Evolutionary conservation across 1,140 invertebrate species (phyloP).

Genomic region (Plectrocnemia conspersa): DNA sequence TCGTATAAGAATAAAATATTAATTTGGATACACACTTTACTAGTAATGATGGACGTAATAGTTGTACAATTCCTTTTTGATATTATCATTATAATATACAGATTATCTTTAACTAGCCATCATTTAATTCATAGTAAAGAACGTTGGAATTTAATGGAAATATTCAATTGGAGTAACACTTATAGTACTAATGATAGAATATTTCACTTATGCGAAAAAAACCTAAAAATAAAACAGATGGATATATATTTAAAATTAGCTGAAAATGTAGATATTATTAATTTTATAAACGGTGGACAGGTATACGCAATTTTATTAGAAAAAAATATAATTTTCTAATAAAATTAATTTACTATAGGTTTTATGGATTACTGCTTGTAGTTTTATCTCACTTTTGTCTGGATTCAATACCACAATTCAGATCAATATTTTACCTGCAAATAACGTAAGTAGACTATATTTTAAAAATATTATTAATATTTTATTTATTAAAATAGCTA

Average conservation of each 20-base stretch:
- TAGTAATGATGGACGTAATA: not conserved
- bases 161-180: not conserved
- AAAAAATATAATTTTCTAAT: not conserved
- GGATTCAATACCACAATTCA: not conserved
- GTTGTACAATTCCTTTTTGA: not conserved
- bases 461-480: too few relatives aligned
- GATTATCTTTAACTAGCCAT: not conserved
- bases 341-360: not conserved
- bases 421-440: not conserved
- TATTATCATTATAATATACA: not conserved
- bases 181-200: not conserved
- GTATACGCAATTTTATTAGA: not conserved
- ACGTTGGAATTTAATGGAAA: not conserved
- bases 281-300: not conserved
- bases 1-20: not conserved
- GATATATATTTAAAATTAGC: not conserved
- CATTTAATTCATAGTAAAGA: not conserved
- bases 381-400: not conserved
- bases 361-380: not conserved
- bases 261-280: constrained; percentile 3
- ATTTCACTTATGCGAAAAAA: not conserved
- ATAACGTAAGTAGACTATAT: not conserved
- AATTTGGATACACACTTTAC: not conserved
- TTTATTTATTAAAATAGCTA: too few relatives aligned
- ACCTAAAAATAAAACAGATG: not conserved